Evolutionary conservation across 2,888 invertebrate genomes (phyloP).

Genomic region (Acanthosepion esculentum): DNA sequence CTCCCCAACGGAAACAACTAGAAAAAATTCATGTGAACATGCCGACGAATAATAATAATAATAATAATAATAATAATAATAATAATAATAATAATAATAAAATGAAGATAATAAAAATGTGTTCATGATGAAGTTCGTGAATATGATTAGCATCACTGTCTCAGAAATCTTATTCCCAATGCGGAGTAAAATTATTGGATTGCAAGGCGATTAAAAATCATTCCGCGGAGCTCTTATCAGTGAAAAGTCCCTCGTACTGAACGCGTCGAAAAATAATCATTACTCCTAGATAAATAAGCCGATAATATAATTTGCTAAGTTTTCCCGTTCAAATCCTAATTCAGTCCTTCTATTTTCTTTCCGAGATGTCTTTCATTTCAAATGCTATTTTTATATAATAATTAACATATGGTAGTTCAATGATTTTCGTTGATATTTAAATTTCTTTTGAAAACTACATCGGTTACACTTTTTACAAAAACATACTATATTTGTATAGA

Average conservation of each 20-base stretch:
- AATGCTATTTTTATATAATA: background rate
- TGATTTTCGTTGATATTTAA: background rate
- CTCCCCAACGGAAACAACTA: too few species aligned
- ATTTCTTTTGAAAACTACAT: too few species aligned
- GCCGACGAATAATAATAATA: background rate
- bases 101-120: too few species aligned
- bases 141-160: background rate
- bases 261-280: background rate
- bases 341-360: background rate
- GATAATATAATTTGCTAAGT: background rate
- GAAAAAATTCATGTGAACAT: too few species aligned
- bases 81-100: background rate
- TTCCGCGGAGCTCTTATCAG: background rate
- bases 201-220: background rate
- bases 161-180: background rate
- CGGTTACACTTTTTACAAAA: too few species aligned
- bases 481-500: too few species aligned
- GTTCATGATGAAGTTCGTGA: background rate
- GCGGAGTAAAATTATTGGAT: background rate
- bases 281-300: background rate
- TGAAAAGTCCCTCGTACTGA: background rate
- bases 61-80: background rate
- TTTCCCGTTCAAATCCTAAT: background rate
- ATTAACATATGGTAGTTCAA: background rate
- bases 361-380: background rate